Conservation (phyloP, 2,797 vertebrate genomes). For the Allobates femoralis region DNA sequence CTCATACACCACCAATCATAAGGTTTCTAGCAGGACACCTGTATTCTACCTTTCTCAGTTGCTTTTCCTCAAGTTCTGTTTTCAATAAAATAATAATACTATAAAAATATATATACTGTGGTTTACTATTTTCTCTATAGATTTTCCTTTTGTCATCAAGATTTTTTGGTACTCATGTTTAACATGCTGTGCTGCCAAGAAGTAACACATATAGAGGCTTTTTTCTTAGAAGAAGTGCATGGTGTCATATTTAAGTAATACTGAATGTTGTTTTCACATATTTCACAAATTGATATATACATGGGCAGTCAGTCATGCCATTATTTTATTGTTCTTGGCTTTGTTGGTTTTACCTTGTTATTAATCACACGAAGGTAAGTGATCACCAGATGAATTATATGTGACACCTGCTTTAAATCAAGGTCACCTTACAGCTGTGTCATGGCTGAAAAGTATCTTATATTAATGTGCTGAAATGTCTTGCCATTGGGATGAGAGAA, state of each 20-base stretch:
- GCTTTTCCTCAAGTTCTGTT: too few species aligned
- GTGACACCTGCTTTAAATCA: slow-evolving; percentile 1
- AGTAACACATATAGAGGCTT: neutral
- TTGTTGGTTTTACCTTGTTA: neutral
- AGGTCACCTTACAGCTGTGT: slow-evolving; percentile 1
- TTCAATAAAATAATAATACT: too few species aligned
- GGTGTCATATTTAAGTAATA: slow-evolving; percentile 1
- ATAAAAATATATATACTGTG: neutral
- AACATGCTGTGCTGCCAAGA: neutral
- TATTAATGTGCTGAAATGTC: neutral
- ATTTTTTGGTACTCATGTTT: neutral
- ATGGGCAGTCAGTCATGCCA: neutral
- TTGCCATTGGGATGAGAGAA: neutral
- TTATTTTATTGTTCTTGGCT: slow-evolving; percentile 9
- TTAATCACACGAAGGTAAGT: slow-evolving; percentile 14
- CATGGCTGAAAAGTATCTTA: neutral
- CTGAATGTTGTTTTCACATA: neutral
- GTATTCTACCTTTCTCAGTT: too few species aligned
- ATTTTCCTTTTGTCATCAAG: neutral
- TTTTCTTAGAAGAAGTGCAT: neutral
- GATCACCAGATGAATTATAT: slow-evolving; percentile 7
- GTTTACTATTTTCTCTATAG: neutral
- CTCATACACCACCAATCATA: too few species aligned
- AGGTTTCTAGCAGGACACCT: too few species aligned
- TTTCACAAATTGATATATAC: slow-evolving; percentile 3